Conservation (phyloP, 2,797 vertebrate genomes). For the Clamator glandarius region DNA sequence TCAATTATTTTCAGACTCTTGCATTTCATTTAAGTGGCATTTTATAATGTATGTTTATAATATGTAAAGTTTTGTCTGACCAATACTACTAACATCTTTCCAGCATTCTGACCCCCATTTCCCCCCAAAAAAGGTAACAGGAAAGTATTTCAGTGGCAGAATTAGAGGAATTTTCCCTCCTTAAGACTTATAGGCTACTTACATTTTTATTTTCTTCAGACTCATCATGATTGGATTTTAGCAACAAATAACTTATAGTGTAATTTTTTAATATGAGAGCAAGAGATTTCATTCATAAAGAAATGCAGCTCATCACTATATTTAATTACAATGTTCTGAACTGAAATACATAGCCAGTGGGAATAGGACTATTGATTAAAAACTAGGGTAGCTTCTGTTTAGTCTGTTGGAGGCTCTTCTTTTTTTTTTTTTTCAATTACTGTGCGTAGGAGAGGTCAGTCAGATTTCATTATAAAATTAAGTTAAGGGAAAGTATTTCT, state of each 20-base stretch:
- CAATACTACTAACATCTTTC: neutral
- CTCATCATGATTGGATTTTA: neutral
- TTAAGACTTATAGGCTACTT: neutral
- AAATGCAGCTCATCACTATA: constrained; percentile 41
- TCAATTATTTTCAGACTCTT: neutral
- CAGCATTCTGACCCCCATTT: neutral
- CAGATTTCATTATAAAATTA: constrained; percentile 35
- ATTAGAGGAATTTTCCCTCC: neutral
- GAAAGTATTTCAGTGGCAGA: neutral
- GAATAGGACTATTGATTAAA: constrained; percentile 72
- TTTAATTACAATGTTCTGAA: constrained; percentile 70
- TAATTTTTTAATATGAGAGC: neutral
- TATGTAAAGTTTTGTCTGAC: neutral
- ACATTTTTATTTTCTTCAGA: neutral
- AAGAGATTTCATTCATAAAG: constrained; percentile 53
- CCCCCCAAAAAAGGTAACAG: neutral
- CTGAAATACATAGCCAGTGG: constrained; percentile 46
- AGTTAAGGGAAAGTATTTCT: constrained; percentile 49
- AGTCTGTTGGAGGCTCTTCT: constrained; percentile 17
- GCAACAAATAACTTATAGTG: neutral
- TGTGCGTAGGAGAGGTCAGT: constrained; percentile 38
- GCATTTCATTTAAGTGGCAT: neutral
- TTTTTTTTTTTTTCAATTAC: constrained; percentile 29
- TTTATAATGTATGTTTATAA: neutral
- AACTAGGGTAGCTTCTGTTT: constrained; percentile 65